Evolutionary conservation across 92 coral and sea anemone genomes (phyloP).

Genomic region (Isaurus tuberculatus): DNA sequence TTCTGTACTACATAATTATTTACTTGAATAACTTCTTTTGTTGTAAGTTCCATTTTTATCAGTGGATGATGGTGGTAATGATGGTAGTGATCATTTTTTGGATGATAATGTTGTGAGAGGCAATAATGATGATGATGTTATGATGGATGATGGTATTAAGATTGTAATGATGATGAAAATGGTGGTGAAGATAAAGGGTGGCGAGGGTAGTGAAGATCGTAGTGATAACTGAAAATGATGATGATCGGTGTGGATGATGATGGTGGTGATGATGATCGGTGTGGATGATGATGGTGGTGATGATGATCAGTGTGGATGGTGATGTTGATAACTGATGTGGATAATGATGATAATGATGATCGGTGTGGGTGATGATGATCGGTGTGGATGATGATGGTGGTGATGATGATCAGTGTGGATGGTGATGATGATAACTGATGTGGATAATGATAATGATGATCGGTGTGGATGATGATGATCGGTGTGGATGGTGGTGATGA

Average conservation of each 20-base stretch:
- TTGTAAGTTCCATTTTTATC: background rate
- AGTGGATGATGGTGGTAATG: background rate
- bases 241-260: background rate
- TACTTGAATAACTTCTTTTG: background rate
- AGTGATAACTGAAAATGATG: background rate
- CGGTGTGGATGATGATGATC: background rate
- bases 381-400: background rate
- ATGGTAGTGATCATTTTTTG: background rate
- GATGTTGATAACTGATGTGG: no score
- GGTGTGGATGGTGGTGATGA: no score
- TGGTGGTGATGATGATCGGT: background rate
- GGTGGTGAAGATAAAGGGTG: background rate
- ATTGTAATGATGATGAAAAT: background rate
- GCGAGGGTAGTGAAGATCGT: background rate
- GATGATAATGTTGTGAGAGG: background rate
- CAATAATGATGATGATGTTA: background rate
- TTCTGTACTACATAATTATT: background rate
- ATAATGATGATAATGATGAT: background rate
- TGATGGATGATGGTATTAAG: no score
- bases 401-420: no score
- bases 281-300: background rate
- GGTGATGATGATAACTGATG: no score
- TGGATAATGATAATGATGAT: no score
- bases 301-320: no score
- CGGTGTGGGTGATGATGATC: background rate